Base-by-base conservation (phyloP, 2,797 vertebrate genomes). In the Lithobates sylvaticus region DNA sequence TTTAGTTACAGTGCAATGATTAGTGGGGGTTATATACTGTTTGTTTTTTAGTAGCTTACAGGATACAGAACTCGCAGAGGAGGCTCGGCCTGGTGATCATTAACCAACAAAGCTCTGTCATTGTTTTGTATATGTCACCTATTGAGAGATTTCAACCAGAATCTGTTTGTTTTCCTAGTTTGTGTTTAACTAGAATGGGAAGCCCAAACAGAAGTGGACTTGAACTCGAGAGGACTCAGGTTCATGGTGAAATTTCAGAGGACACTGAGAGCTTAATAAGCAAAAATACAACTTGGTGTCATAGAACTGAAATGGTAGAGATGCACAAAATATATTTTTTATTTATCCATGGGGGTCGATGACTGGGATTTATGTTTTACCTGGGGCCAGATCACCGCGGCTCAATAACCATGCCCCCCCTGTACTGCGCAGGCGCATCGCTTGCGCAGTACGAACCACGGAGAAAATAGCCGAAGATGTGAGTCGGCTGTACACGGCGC, bases 61-160 rank as follows among this genome's bases (percentile, higher is more conserved):
- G 61, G 1, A 61, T 61, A 23, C 58, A 23, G 23, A 61, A n/a
- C 16, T 61, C 16, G 13, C 0, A n/a, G 61, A 65, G 61, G 3
- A 65, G 61, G 61, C 7, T 26, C 16, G 15, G 50, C 21, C 23
- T 23, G 8, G 23, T 65, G 61, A 65, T 65, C 61, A 65, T 65
- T 65, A 65, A 65, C 61, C 61, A 23, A 12, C 23, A 54, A 65
- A 12, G 61, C 36, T 72, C 34, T 18, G 12, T 15, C 39, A 32
- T 75, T 85, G 77, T 86, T 86, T 81, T 86, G 78, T 58, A 86
- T 86, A 42, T 42, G 58, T 86, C 9, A 86, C 84, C 74, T 80
- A 81, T 85, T 85, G 12, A 34, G 32, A 9, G 70, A 47, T 74
- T 1, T 50, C 1, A n/a, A 27, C 54, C 32, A n/a, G 8, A 32